Conservation (phyloP, 1,140 invertebrate genomes). For the Bombus terrestris region DNA sequence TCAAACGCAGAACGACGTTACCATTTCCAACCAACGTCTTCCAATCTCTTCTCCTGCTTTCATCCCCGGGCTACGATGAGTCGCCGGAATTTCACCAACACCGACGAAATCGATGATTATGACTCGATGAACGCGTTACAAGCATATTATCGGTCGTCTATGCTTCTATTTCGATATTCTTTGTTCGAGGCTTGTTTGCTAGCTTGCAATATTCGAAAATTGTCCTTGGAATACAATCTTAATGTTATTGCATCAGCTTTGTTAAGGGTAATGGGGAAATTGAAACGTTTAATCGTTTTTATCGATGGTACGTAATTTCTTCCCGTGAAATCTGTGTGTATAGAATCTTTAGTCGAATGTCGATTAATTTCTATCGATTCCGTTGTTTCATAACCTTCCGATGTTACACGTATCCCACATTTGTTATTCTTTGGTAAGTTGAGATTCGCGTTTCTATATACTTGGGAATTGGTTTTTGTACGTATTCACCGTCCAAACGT, state of each 20-base stretch:
- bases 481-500: neutral
- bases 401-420: too few relatives aligned
- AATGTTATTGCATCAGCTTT: neutral
- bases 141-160: neutral
- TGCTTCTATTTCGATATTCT: neutral
- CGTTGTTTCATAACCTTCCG: too few relatives aligned
- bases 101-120: neutral
- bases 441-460: too few relatives aligned
- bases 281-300: neutral
- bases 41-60: neutral
- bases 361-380: too few relatives aligned
- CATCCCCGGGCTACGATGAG: neutral
- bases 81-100: slow-evolving; percentile 31
- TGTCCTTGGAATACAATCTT: neutral
- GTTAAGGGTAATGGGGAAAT: neutral
- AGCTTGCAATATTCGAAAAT: neutral
- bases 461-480: too few relatives aligned
- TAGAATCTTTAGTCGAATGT: too few relatives aligned
- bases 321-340: neutral
- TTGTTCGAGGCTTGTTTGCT: neutral
- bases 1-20: slow-evolving; percentile 62
- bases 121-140: neutral
- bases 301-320: neutral
- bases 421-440: too few relatives aligned
- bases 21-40: neutral